phyloP scores from a whole-genome alignment of 2,113 vertebrate species.

The Melanerpes aurifrons region DNA sequence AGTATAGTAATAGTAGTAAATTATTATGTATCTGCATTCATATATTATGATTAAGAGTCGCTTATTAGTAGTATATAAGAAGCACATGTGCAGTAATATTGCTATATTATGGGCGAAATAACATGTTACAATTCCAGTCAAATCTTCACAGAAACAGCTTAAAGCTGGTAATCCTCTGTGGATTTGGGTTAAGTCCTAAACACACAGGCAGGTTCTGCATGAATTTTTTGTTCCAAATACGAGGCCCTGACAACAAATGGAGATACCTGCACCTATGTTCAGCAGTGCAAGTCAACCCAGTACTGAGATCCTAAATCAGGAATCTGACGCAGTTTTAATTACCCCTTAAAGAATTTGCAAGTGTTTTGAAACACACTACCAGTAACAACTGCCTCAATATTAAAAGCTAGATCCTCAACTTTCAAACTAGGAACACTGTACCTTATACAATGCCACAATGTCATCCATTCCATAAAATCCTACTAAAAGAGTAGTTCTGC shows the following conservation, averaged over 20 bases:
- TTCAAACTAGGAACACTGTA: not conserved
- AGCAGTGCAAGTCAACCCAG: not conserved
- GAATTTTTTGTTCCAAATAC: not conserved
- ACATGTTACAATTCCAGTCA: not conserved
- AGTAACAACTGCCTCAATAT: not conserved
- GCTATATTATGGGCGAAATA: not conserved
- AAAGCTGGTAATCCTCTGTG: slow-evolving; percentile 36
- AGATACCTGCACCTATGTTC: not conserved
- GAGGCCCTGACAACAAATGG: not conserved
- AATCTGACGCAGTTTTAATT: not conserved
- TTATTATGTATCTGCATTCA: not conserved
- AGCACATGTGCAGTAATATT: not conserved
- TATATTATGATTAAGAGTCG: not conserved
- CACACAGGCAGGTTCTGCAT: not conserved
- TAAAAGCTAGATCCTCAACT: not conserved
- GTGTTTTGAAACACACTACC: not conserved
- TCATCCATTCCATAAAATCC: not conserved
- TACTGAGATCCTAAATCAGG: not conserved
- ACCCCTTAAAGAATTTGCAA: not conserved
- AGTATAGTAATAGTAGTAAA: not conserved
- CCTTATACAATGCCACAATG: not conserved
- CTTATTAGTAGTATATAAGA: slow-evolving; percentile 8
- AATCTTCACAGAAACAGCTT: slow-evolving; percentile 46
- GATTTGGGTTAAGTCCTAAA: slow-evolving; percentile 53
- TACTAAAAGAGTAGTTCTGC: not conserved